Evolutionary conservation across 2,113 vertebrate genomes (phyloP).

Genomic region (Mohoua ochrocephala): DNA sequence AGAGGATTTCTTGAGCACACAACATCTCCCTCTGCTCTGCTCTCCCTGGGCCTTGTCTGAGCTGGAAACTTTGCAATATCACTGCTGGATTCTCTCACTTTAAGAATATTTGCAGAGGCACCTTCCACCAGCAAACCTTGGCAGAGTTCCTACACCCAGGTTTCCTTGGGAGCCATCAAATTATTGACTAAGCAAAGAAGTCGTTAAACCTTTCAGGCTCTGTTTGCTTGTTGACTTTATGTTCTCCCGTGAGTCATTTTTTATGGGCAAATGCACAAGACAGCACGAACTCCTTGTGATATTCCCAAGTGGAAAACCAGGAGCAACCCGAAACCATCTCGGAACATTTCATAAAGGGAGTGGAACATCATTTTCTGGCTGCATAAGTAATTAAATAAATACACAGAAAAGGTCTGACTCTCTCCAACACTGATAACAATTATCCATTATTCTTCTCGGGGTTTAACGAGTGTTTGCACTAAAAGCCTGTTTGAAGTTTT

Average conservation of each 20-base stretch:
- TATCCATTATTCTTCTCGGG: not conserved
- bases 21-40: not conserved
- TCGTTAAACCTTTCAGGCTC: not conserved
- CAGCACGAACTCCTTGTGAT: not conserved
- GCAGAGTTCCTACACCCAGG: not conserved
- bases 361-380: not conserved
- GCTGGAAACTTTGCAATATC: not conserved
- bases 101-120: not conserved
- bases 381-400: constrained; percentile 29
- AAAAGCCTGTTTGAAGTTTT: constrained; percentile 26
- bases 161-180: not conserved
- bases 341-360: not conserved
- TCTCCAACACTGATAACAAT: not conserved
- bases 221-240: not conserved
- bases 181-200: not conserved
- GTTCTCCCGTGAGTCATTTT: not conserved
- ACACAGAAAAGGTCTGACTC: not conserved
- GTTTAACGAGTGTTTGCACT: constrained; percentile 22
- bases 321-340: not conserved
- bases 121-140: not conserved
- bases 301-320: not conserved
- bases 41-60: not conserved
- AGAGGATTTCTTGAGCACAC: not conserved
- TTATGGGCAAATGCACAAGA: not conserved
- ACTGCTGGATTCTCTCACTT: not conserved